Percentiles rank a stretch among this genome's conserved stretches.
phyloP scores from a whole-genome alignment of 2,888 invertebrate species.

The Drosophila barbarae region DNA sequence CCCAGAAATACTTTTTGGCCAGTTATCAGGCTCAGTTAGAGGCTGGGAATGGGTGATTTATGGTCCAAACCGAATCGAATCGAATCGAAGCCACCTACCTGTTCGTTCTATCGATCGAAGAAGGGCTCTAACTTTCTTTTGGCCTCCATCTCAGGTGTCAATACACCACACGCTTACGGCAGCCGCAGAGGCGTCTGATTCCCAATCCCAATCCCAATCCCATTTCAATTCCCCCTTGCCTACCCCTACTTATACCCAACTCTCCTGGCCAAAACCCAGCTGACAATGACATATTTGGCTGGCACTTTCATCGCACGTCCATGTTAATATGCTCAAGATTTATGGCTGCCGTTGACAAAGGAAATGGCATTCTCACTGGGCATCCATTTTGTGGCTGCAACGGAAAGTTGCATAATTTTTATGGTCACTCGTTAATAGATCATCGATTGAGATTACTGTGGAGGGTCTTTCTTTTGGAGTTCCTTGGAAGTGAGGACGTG shows the following conservation, averaged over 20 bases:
- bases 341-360: conserved; percentile 65
- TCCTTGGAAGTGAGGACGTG: conserved; percentile 35
- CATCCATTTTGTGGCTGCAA: conserved; percentile 66
- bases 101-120: conserved; percentile 32
- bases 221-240: conserved; percentile 8
- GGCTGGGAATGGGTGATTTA: conserved; percentile 59
- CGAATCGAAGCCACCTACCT: conserved; percentile 22
- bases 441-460: conserved; percentile 67
- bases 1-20: conserved; percentile 45
- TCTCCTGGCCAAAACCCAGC: conserved; percentile 33
- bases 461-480: conserved; percentile 46
- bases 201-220: background rate
- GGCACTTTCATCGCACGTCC: conserved; percentile 73
- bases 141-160: conserved; percentile 67
- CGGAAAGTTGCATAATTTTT: conserved; percentile 67
- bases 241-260: conserved; percentile 4
- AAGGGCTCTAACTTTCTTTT: conserved; percentile 57
- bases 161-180: conserved; percentile 58
- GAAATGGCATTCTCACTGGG: conserved; percentile 67
- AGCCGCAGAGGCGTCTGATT: conserved; percentile 64
- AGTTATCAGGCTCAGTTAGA: conserved; percentile 57
- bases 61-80: conserved; percentile 38
- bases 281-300: conserved; percentile 74
- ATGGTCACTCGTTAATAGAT: conserved; percentile 67
- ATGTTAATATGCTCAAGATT: conserved; percentile 73